A percentile compares a stretch with the other conserved stretches of the same genome.
Evolutionary conservation across 1,140 invertebrate species (phyloP).

Genomic region (Brachionus asplanchnoidis): DNA sequence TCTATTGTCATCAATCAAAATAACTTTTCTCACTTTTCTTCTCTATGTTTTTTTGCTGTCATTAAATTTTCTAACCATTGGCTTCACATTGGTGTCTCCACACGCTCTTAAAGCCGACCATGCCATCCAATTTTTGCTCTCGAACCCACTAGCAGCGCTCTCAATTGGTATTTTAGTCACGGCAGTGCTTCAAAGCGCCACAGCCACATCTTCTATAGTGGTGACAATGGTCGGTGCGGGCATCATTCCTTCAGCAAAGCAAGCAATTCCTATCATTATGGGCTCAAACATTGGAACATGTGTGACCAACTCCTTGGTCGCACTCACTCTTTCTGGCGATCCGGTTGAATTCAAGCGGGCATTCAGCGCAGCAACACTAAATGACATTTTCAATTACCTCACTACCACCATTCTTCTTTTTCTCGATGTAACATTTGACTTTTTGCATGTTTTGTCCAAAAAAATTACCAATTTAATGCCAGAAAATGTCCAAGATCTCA

Average conservation of each 20-base stretch:
- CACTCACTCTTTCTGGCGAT: conserved; percentile 53
- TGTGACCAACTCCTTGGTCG: conserved; percentile 63
- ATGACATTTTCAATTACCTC: conserved; percentile 63
- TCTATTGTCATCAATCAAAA: background rate
- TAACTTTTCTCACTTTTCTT: background rate
- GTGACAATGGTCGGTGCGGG: conserved; percentile 61
- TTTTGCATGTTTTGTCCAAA: background rate
- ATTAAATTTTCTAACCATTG: background rate
- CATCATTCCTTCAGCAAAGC: conserved; percentile 51
- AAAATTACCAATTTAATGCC: background rate
- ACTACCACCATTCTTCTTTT: conserved; percentile 59
- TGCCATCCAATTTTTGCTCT: conserved; percentile 49
- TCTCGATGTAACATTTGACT: conserved; percentile 52
- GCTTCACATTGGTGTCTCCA: background rate
- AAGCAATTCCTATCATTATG: conserved; percentile 63
- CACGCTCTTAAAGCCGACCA: background rate
- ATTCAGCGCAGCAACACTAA: conserved; percentile 63
- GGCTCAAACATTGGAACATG: conserved; percentile 64
- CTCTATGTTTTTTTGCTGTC: conserved; percentile 13
- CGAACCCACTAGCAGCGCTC: conserved; percentile 61
- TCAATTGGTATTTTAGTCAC: conserved; percentile 64
- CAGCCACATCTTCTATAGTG: conserved; percentile 63
- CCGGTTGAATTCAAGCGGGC: conserved; percentile 59
- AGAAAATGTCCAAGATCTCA: background rate
- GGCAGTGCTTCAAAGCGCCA: conserved; percentile 63